These are phyloP conservation scores for Pipistrellus nathusii DNA, from an alignment of 2,797 vertebrate species.

Conservation along the genomic window DNA sequence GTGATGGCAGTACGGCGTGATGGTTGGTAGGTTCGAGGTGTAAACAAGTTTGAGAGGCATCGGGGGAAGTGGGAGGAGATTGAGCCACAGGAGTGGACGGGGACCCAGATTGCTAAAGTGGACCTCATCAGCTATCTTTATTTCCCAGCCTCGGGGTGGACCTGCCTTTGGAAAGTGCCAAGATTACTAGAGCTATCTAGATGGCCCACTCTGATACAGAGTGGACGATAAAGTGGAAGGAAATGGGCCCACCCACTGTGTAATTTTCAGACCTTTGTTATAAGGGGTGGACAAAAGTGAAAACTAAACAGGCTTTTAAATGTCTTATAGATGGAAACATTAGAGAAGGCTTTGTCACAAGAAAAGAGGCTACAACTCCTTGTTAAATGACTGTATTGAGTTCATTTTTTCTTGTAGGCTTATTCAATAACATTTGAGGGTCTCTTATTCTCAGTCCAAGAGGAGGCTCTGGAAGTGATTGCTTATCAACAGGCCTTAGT, in stretches of 20 bases:
- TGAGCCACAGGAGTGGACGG: background rate
- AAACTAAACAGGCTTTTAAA: background rate
- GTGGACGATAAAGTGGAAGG: background rate
- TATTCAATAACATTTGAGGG: background rate
- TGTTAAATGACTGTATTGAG: background rate
- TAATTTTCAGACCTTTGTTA: background rate
- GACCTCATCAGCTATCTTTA: background rate
- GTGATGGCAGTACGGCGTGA: background rate
- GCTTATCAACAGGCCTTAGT: background rate
- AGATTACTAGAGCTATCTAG: background rate
- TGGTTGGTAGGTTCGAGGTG: background rate
- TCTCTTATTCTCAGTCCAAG: background rate
- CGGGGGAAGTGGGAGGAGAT: background rate
- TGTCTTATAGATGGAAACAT: conserved; percentile 53
- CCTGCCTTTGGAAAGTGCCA: background rate
- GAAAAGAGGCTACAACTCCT: background rate
- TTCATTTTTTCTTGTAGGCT: background rate
- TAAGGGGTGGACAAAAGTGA: background rate
- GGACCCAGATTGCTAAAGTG: background rate
- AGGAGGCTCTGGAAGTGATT: background rate
- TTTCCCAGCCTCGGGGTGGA: background rate
- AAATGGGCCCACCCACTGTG: background rate
- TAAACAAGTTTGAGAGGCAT: background rate
- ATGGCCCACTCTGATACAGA: background rate
- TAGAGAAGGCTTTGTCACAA: conserved; percentile 25